Evolutionary conservation across 2,888 invertebrate genomes (phyloP), one percentile per base, ranked within the genome.

Genomic region (Agrochola lychnidis): DNA sequence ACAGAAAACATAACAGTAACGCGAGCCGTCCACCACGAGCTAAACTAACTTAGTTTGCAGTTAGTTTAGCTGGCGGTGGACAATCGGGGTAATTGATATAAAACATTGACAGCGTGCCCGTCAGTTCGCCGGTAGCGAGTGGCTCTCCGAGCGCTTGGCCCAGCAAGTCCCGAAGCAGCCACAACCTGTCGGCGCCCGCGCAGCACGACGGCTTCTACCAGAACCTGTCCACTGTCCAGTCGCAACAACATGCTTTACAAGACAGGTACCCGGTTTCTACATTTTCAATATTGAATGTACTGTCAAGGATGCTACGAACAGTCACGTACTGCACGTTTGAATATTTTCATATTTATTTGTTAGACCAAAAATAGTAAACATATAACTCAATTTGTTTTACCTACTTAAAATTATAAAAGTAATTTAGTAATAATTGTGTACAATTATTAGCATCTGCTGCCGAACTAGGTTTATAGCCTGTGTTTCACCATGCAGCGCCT

Each of bases 171-270:
- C 96, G 95, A 85, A 96, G 95, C 92, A 96, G 95, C 89, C 96
- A 96, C 94, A 96, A 96, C 91, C 91, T 96, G 89, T 90, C 94
- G 12, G 92, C 92, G 82, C 89, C 92, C 51, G 88, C 92, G 87
- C 93, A 90, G 63, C 90, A 91, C 89, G 97, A 97, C 91, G 95
- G 95, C 88, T 97, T 97, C 94, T 97, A 97, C 91, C 97, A 97
- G 91, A 97, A 97, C 96, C 97, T 99, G 83, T 98, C 98, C 91
- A 86, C 95, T 22, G 94, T 95, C 69, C 95, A 95, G 77, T 91
- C 93, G 53, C 95, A 94, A 56, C 93, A 92, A 57, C 93, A 94
- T 69, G 89, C 92, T 36, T 86, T 93, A 71, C 94, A 94, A 56
- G 95, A 95, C 89, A 93, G 95, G 95, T 68, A 68, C 36, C 22